phyloP scores from a whole-genome alignment of 2,797 vertebrate genomes.

The Amblyopsis hoosieri region DNA sequence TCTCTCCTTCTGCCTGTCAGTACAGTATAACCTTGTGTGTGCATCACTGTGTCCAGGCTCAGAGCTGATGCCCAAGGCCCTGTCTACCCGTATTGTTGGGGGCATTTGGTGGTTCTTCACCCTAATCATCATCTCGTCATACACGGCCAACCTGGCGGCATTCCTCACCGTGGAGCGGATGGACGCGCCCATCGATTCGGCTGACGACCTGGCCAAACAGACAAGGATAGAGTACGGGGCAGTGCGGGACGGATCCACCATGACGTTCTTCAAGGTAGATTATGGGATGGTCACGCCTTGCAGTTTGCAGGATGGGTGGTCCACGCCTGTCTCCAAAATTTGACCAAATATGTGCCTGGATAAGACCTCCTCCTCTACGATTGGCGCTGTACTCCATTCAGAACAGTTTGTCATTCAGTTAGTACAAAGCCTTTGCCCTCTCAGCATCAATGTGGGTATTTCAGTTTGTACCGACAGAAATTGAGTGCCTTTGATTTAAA shows the following conservation, averaged over 20 bases:
- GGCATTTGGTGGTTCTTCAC: conserved; percentile 99
- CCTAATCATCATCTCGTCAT: conserved; percentile 98
- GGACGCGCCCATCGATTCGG: conserved; percentile 96
- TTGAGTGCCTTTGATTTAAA: no score
- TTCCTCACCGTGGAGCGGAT: conserved; percentile 97
- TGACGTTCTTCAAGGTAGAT: conserved; percentile 98
- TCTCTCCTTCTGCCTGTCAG: conserved; percentile 1
- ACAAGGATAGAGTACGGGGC: conserved; percentile 96
- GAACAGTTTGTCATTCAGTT: no score
- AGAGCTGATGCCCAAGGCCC: conserved; percentile 97
- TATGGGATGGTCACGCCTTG: neutral
- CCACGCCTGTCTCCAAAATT: no score
- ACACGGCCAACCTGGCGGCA: conserved; percentile 97
- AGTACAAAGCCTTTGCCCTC: no score
- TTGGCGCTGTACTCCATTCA: no score
- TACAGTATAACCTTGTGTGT: conserved; percentile 14
- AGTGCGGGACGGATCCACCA: conserved; percentile 94
- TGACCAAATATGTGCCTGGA: no score
- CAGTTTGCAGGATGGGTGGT: no score
- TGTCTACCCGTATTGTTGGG: conserved; percentile 95
- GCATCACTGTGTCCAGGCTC: conserved; percentile 85
- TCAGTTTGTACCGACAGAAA: no score
- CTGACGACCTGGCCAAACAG: conserved; percentile 96
- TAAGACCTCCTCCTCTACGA: no score
- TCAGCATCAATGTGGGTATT: no score